Conservation (phyloP, 2,888 invertebrate genomes). For the Chymomyza amoena region DNA sequence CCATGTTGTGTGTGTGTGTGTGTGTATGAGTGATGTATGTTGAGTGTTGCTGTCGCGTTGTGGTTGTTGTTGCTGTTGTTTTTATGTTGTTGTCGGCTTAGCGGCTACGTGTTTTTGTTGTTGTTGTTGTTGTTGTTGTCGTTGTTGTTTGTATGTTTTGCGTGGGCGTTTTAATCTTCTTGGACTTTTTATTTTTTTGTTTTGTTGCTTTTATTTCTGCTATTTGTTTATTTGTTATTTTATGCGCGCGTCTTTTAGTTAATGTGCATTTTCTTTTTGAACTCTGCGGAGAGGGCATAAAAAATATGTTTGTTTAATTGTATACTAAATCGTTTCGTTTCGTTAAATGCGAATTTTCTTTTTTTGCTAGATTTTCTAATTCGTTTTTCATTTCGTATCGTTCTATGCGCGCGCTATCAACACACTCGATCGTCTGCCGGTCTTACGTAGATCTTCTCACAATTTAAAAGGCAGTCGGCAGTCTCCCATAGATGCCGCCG, state of each 20-base stretch:
- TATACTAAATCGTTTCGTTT: neutral
- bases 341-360: neutral
- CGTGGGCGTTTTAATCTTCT: constrained; percentile 63
- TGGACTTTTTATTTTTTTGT: constrained; percentile 27
- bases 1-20: constrained; percentile 46
- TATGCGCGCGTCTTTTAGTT: constrained; percentile 2
- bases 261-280: neutral
- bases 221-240: constrained; percentile 16
- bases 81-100: constrained; percentile 43
- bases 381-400: constrained; percentile 25
- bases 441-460: constrained; percentile 3
- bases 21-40: constrained; percentile 22
- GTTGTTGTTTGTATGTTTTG: constrained; percentile 45
- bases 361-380: constrained; percentile 17
- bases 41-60: constrained; percentile 32
- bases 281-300: neutral
- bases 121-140: constrained; percentile 32
- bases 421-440: constrained; percentile 72
- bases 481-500: neutral
- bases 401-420: constrained; percentile 66
- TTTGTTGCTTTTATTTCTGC: constrained; percentile 24
- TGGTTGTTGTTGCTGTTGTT: constrained; percentile 34
- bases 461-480: neutral
- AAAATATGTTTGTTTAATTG: neutral
- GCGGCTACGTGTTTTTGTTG: constrained; percentile 48